Evolutionary conservation across 2,888 invertebrate genomes (phyloP).

Genomic region (Thereva unica): DNA sequence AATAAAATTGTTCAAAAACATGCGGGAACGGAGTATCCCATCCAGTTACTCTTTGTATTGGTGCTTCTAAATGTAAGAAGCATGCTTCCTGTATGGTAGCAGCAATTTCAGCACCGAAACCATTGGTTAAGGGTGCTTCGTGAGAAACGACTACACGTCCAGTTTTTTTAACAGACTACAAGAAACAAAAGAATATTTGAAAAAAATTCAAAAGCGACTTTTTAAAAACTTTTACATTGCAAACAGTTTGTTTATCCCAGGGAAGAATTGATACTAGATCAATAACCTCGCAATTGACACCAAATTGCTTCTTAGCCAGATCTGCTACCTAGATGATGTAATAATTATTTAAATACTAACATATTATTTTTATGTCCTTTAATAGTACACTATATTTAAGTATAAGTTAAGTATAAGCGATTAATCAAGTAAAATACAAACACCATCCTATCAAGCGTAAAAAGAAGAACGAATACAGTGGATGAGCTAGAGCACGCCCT

Average conservation of each 20-base stretch:
- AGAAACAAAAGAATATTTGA: slow-evolving; percentile 54
- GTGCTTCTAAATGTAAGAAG: slow-evolving; percentile 93
- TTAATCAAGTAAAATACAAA: no score
- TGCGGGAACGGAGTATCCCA: slow-evolving; percentile 99
- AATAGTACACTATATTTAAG: no score
- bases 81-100: slow-evolving; percentile 93
- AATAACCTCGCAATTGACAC: slow-evolving; percentile 88
- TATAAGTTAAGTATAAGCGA: no score
- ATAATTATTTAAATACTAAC: not conserved
- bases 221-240: slow-evolving; percentile 67
- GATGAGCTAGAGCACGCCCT: no score
- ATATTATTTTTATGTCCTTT: not conserved
- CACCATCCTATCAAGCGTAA: no score
- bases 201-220: slow-evolving; percentile 44
- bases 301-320: slow-evolving; percentile 73
- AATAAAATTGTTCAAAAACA: slow-evolving; percentile 92
- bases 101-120: slow-evolving; percentile 95
- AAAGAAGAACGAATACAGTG: no score
- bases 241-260: slow-evolving; percentile 92
- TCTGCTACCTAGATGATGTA: slow-evolving; percentile 72
- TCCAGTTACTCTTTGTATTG: slow-evolving; percentile 82
- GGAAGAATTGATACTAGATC: slow-evolving; percentile 95
- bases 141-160: slow-evolving; percentile 89
- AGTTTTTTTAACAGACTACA: slow-evolving; percentile 93
- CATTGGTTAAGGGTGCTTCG: slow-evolving; percentile 93